Evolutionary conservation across 2,888 invertebrate genomes (phyloP), one percentile per base, ranked within the genome.

Genomic region (Hemistola chrysoprasaria): DNA sequence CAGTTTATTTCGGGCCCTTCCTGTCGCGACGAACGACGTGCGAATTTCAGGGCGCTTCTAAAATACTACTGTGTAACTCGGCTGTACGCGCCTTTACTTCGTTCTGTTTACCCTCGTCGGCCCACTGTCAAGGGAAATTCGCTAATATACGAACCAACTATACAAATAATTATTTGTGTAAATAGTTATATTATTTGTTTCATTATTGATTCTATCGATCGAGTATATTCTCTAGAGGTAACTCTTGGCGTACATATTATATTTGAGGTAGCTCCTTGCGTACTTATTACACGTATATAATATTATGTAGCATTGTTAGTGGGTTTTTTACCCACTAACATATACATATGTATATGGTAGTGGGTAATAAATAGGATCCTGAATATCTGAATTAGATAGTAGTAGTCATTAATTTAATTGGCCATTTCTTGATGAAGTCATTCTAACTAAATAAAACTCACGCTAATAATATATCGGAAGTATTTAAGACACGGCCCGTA

Each of bases 1-100:
- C 78, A 74, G 75, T 82, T 38, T 86, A 85, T 86, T 85, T 78
- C 76, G 53, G 78, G 78, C 77, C 76, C 72, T 83, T 85, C 83
- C 84, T 81, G 82, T 81, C 78, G 69, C 75, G 68, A 53, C 70
- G 65, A 62, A 68, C 74, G 76, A 73, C 78, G 78, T 85, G 86
- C 85, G 75, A 87, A 87, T 87, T 76, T 81, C 84, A 86, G 83
- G 83, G 78, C 79, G 38, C 20, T 22, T 34, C 34, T 39, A 39
- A 34, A 39, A 34, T 44, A 39, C 32, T 32, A 33, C 25, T 33
- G 29, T 33, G 23, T 10, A 29, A 34, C 34, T 31, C 16, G 16
- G 3, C 35, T 37, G 22, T 44, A 30, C 23, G 26, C 38, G 34
- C 34, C 25, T 22, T 10, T 29, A 16, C 29, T 34, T 56, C 43